Evolutionary conservation across 2,888 invertebrate genomes (phyloP).

Genomic region (Eupithecia subumbrata): DNA sequence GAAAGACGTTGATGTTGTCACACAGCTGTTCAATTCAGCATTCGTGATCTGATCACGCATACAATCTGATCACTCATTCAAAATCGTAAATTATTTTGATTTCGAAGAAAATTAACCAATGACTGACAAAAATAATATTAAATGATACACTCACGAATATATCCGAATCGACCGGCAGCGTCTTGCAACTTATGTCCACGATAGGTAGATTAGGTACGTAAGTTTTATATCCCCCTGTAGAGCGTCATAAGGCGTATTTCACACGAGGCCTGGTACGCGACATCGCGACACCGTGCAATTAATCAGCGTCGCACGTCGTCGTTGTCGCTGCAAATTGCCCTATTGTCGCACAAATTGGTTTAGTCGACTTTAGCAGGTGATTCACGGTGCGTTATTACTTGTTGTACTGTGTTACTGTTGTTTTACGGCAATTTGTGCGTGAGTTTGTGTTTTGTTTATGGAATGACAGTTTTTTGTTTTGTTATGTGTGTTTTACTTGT

Average conservation of each 20-base stretch:
- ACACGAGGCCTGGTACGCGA: slow-evolving; percentile 61
- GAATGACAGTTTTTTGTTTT: slow-evolving; percentile 24
- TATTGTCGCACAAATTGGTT: slow-evolving; percentile 51
- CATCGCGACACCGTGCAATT: slow-evolving; percentile 65
- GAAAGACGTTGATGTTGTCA: too few relatives aligned
- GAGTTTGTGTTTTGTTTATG: slow-evolving; percentile 14
- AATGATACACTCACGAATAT: background rate
- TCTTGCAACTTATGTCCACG: background rate
- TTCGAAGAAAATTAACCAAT: background rate
- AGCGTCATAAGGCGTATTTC: slow-evolving; percentile 59
- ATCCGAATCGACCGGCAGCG: background rate
- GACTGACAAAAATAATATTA: background rate
- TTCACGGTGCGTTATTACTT: slow-evolving; percentile 49
- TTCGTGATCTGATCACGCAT: background rate
- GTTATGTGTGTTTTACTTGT: slow-evolving; percentile 8
- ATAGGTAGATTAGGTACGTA: too few relatives aligned
- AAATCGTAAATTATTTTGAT: too few relatives aligned
- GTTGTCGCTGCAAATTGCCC: slow-evolving; percentile 47
- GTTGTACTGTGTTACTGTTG: slow-evolving; percentile 28
- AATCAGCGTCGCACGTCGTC: slow-evolving; percentile 60
- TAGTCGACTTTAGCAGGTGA: slow-evolving; percentile 49
- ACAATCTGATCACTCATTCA: background rate
- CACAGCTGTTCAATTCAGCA: too few relatives aligned
- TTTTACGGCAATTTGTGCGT: slow-evolving; percentile 32
- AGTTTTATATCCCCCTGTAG: slow-evolving; percentile 25